A percentile compares a stretch with the other conserved stretches of the same genome.
Conservation (phyloP, 2,888 invertebrate genomes). For the Doris montereyensis region DNA sequence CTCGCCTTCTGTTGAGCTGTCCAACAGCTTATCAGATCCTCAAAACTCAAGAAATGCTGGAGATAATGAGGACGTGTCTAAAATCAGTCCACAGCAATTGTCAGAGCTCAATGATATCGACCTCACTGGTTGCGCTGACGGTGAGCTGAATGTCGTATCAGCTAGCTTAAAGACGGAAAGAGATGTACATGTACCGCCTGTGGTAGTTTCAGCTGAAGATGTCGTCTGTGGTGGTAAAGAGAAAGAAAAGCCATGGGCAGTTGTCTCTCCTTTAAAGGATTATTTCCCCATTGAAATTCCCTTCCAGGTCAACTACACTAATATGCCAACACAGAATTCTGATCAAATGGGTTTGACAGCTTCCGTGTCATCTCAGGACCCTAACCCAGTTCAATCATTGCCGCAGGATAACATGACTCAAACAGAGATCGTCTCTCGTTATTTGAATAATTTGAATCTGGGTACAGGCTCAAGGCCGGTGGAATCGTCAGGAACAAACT, state of each 20-base stretch:
- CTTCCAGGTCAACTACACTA: too few relatives aligned
- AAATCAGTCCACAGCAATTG: too few relatives aligned
- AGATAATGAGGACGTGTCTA: not conserved
- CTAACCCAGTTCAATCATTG: not conserved
- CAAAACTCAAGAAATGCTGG: not conserved
- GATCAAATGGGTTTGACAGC: too few relatives aligned
- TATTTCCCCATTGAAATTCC: constrained; percentile 33
- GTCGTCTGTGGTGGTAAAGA: not conserved
- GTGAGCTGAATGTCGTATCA: not conserved
- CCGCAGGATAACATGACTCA: constrained; percentile 39
- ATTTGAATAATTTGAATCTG: constrained; percentile 29
- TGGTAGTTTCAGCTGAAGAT: not conserved
- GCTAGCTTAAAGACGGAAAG: not conserved
- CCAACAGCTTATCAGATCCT: constrained; percentile 12
- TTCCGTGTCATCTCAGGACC: too few relatives aligned
- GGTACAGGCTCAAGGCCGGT: too few relatives aligned
- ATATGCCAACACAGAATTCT: too few relatives aligned
- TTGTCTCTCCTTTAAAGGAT: constrained; percentile 32
- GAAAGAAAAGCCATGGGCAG: not conserved
- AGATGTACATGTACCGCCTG: not conserved
- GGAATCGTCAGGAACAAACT: too few relatives aligned
- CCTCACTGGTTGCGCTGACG: too few relatives aligned
- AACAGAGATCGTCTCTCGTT: constrained; percentile 34
- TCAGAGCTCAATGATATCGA: not conserved
- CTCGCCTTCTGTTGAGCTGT: constrained; percentile 18